Evolutionary conservation across 2,888 invertebrate species (phyloP).

Genomic region (Sylvicola cinctus): DNA sequence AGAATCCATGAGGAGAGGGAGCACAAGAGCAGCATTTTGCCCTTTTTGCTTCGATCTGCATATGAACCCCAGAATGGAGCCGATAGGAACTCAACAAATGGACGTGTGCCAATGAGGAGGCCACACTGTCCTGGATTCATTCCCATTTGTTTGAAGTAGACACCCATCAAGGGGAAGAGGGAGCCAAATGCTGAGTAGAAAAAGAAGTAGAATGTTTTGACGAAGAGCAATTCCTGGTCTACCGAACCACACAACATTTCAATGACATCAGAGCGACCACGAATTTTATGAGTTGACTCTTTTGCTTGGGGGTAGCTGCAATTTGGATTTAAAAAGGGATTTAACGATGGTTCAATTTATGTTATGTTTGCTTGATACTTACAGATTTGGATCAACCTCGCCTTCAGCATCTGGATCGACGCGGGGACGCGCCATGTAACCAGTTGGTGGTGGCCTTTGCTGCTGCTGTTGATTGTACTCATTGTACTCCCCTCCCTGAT

Average conservation of each 20-base stretch:
- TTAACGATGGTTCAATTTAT: background rate
- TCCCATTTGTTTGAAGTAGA: slow-evolving; percentile 99
- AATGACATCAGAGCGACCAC: slow-evolving; percentile 65
- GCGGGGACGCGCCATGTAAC: slow-evolving; percentile 37
- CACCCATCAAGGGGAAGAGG: slow-evolving; percentile 92
- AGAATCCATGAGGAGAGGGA: slow-evolving; percentile 90
- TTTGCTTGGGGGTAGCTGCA: slow-evolving; percentile 63
- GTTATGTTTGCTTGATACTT: slow-evolving; percentile 15
- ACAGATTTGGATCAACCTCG: slow-evolving; percentile 66
- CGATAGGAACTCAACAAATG: slow-evolving; percentile 91
- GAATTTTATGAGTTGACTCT: slow-evolving; percentile 75
- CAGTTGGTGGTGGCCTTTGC: slow-evolving; percentile 8
- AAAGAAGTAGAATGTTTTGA: slow-evolving; percentile 97
- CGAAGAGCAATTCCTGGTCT: slow-evolving; percentile 79
- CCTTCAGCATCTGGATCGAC: slow-evolving; percentile 68
- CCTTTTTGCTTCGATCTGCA: slow-evolving; percentile 77
- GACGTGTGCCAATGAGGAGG: slow-evolving; percentile 81
- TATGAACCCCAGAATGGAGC: slow-evolving; percentile 96
- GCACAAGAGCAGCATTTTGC: slow-evolving; percentile 68
- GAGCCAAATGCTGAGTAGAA: slow-evolving; percentile 99
- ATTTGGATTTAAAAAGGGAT: slow-evolving; percentile 7
- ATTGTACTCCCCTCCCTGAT: slow-evolving; percentile 4
- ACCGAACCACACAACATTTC: slow-evolving; percentile 67
- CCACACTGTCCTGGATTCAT: slow-evolving; percentile 97
- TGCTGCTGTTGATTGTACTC: slow-evolving; percentile 5